Evolutionary conservation across 2,113 vertebrate genomes (phyloP), one percentile per base, ranked within the genome.

Genomic region (Elaphurus davidianus): DNA sequence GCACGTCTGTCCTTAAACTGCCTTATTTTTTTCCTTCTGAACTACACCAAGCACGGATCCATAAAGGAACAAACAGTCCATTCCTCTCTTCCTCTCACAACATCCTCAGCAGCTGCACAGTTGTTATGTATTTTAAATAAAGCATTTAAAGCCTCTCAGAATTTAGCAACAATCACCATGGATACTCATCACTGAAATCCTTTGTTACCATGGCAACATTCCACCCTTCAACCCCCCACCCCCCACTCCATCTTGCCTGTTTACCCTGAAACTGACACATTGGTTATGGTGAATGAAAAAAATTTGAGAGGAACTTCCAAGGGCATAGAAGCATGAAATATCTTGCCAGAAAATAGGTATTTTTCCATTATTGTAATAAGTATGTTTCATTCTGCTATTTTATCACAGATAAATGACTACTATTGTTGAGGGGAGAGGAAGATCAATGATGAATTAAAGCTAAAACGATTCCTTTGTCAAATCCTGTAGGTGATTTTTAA

Each of bases 111-210:
- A 93, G 97, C 98, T 47, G 94, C 91, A 12, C 78, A 0, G 94
- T 96, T 89, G 10, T 87, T 81, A 5, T 43, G 81, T 88, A 92
- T 84, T 97, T 94, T 54, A 95, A 96, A 98, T 59, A 94, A 86
- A 98, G 97, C 98, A 40, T 60, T 91, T 97, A 91, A 98, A 98
- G 88, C n/a, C 97, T 71, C 96, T 97, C 92, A 12, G 98, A 98
- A 98, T 97, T 98, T 89, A 98, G 98, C 98, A 96, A 40, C 98
- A 11, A 98, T 99, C 74, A 78, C 99, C 99, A 99, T 99, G 99
- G 99, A 98, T 98, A 99, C 99, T 87, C 5, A 96, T 97, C 97
- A 45, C 98, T 19, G 97, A 97, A 86, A 99, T 98, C 98, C 98
- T 59, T 94, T 2, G 98, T 99, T 97, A 30, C 98, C 78, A 96